These are phyloP conservation scores for Muscidifurax raptorellus DNA, from an alignment of 1,140 invertebrate species.

Conservation along the genomic window DNA sequence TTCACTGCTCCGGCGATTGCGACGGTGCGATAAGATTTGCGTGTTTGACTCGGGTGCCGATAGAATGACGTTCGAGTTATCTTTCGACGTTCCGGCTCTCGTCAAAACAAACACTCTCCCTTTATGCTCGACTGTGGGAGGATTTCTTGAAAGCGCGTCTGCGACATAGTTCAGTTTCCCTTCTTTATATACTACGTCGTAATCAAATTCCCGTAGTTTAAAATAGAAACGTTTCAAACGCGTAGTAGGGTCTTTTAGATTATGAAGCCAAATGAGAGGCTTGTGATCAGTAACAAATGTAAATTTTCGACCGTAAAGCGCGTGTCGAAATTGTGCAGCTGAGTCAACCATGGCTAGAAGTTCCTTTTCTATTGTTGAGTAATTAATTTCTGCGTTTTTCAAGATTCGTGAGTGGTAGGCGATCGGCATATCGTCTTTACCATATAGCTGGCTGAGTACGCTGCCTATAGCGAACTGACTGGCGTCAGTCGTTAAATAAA, in stretches of 20 bases:
- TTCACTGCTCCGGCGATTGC: too few species aligned
- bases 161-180: neutral
- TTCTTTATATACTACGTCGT: neutral
- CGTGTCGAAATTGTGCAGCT: neutral
- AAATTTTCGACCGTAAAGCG: slow-evolving; percentile 20
- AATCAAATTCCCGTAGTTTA: slow-evolving; percentile 2
- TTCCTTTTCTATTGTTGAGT: slow-evolving; percentile 4
- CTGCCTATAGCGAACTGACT: neutral
- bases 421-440: neutral
- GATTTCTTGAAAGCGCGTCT: neutral
- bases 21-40: too few species aligned
- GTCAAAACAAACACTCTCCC: neutral
- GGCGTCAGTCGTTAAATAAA: slow-evolving; percentile 24
- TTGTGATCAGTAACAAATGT: slow-evolving; percentile 6
- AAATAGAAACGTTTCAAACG: slow-evolving; percentile 1
- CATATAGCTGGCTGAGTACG: neutral
- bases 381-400: slow-evolving; percentile 1
- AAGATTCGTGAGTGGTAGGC: neutral
- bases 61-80: too few species aligned
- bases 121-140: neutral
- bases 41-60: too few species aligned
- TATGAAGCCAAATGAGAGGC: neutral
- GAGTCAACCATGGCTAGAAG: slow-evolving; percentile 18
- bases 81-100: too few species aligned
- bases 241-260: neutral